phyloP scores from a whole-genome alignment of 2,797 vertebrate genomes.

The Rhynchotus rufescens region DNA sequence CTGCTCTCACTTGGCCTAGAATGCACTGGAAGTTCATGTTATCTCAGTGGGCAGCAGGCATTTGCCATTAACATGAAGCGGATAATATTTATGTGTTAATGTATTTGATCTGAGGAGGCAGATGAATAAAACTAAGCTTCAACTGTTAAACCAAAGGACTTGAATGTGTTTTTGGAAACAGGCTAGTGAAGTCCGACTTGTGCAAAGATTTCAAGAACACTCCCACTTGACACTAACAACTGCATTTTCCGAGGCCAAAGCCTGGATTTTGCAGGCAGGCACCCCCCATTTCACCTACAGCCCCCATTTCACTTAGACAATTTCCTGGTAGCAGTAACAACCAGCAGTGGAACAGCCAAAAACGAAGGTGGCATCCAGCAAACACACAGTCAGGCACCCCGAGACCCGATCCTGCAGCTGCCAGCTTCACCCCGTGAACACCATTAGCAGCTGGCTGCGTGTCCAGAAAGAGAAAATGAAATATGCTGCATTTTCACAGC shows the following conservation, averaged over 20 bases:
- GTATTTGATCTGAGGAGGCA: conserved; percentile 4
- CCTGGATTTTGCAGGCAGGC: neutral
- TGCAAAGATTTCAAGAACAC: neutral
- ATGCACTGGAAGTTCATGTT: neutral
- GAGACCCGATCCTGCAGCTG: conserved; percentile 54
- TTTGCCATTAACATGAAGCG: neutral
- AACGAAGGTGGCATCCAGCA: conserved; percentile 36
- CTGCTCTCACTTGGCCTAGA: neutral
- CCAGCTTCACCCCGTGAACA: conserved; percentile 44
- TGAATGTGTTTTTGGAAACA: neutral
- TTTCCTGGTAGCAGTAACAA: neutral
- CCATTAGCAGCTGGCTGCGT: conserved; percentile 55
- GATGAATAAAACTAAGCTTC: neutral
- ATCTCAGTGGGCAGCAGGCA: neutral
- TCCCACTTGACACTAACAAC: neutral
- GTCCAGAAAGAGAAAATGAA: conserved; percentile 51
- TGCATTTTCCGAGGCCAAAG: neutral
- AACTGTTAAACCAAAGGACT: neutral
- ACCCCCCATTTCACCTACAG: conserved; percentile 5
- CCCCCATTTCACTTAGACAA: conserved; percentile 2
- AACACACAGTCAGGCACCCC: neutral
- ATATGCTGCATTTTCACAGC: conserved; percentile 60
- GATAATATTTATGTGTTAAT: neutral
- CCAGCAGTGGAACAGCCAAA: conserved; percentile 20
- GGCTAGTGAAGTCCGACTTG: neutral